A percentile compares a stretch with the other conserved stretches of the same genome.
phyloP scores from a whole-genome alignment of 2,113 vertebrate species.

The Campylomormyrus tamandua region DNA sequence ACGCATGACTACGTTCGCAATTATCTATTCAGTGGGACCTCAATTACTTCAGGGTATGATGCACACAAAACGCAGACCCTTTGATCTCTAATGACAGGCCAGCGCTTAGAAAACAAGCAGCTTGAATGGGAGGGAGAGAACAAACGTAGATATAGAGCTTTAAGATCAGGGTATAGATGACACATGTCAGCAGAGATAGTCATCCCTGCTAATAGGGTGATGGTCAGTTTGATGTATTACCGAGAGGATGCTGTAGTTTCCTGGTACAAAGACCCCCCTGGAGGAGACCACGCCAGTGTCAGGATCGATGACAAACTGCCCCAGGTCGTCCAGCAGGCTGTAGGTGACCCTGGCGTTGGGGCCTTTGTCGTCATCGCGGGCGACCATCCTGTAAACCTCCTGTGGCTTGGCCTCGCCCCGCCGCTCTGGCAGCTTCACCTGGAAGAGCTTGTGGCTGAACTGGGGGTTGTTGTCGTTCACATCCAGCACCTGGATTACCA shows the following conservation, averaged over 20 bases:
- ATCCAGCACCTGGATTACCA: conserved; percentile 76
- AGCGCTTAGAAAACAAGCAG: background rate
- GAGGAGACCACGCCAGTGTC: conserved; percentile 69
- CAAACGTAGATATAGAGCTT: background rate
- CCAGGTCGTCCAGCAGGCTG: conserved; percentile 64
- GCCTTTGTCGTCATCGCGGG: conserved; percentile 76
- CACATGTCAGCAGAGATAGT: background rate
- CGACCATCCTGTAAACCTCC: conserved; percentile 76
- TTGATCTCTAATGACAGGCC: conserved; percentile 5
- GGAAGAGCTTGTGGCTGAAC: conserved; percentile 84
- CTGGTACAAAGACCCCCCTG: conserved; percentile 64
- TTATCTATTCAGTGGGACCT: background rate
- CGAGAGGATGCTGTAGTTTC: conserved; percentile 85
- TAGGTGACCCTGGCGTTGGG: conserved; percentile 75
- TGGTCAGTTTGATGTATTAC: conserved; percentile 43
- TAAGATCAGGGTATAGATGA: background rate
- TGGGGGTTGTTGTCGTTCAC: conserved; percentile 79
- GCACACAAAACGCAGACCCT: background rate
- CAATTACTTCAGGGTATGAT: background rate
- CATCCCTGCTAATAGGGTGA: background rate
- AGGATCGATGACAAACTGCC: conserved; percentile 68
- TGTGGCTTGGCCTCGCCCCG: conserved; percentile 8
- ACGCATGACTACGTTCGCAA: background rate
- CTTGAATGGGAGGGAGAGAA: background rate
- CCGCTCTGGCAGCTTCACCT: conserved; percentile 70